These are phyloP conservation scores for Orgyia antiqua DNA, from an alignment of 2,888 invertebrate genomes.

Conservation along the genomic window DNA sequence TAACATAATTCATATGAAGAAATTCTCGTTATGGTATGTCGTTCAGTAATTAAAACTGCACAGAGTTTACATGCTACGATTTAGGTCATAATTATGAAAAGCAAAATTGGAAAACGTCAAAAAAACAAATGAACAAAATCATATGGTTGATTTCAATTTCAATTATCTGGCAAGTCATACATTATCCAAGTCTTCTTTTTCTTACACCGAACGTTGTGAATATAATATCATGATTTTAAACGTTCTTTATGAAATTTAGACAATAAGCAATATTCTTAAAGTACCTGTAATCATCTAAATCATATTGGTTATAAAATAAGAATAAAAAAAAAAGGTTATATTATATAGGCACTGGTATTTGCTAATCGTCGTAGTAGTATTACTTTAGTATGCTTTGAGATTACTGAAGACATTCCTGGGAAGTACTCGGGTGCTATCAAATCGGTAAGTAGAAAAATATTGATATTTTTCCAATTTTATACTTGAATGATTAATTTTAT, in stretches of 20 bases:
- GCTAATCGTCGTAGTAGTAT: conserved; percentile 41
- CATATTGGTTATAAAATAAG: conserved; percentile 51
- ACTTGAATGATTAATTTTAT: too few relatives aligned
- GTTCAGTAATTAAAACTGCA: conserved; percentile 15
- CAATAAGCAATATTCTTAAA: conserved; percentile 52
- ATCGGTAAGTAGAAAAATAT: conserved; percentile 26
- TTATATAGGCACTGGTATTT: conserved; percentile 25
- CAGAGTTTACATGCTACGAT: conserved; percentile 16
- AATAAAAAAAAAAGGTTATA: conserved; percentile 43
- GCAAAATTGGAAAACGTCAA: conserved; percentile 54
- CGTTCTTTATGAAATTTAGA: conserved; percentile 40
- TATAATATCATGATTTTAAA: conserved; percentile 51
- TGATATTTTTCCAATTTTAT: too few relatives aligned
- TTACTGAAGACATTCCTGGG: conserved; percentile 21
- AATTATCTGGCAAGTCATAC: conserved; percentile 68
- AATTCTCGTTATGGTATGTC: not conserved
- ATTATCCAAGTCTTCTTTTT: too few relatives aligned
- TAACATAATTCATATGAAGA: too few relatives aligned
- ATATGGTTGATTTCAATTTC: conserved; percentile 70
- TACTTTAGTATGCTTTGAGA: conserved; percentile 53
- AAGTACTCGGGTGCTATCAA: conserved; percentile 20
- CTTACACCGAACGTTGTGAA: conserved; percentile 47
- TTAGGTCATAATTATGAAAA: conserved; percentile 33
- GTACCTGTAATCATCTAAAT: conserved; percentile 44
- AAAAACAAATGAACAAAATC: conserved; percentile 72